These are phyloP conservation scores for Menidia beryllina DNA, from an alignment of 2,113 vertebrate genomes.

Conservation along the genomic window DNA sequence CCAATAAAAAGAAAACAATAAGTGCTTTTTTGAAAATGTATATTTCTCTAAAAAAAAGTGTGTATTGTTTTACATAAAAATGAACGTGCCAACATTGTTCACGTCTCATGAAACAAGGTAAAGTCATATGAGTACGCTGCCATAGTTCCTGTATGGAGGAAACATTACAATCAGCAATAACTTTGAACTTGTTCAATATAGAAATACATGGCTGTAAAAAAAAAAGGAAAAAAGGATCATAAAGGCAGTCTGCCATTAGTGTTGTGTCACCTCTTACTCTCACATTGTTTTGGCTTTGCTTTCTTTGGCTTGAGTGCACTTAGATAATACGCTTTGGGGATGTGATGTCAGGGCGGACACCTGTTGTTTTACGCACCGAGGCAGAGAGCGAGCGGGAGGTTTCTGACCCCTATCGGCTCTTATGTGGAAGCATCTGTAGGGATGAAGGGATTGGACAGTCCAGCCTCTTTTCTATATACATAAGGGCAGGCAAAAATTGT, in stretches of 20 bases:
- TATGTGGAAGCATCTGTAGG: slow-evolving; percentile 33
- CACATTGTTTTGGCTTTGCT: slow-evolving; percentile 64
- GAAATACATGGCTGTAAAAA: no score
- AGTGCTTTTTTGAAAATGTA: no score
- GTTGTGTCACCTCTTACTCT: slow-evolving; percentile 45
- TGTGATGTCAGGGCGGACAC: slow-evolving; percentile 63
- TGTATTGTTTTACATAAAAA: no score
- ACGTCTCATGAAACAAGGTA: no score
- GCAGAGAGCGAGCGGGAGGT: slow-evolving; percentile 21
- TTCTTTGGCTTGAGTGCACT: slow-evolving; percentile 51
- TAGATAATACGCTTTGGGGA: slow-evolving; percentile 36
- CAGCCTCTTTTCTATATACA: slow-evolving; percentile 11
- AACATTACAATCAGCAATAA: no score
- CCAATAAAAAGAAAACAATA: no score
- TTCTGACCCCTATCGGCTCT: slow-evolving; percentile 42
- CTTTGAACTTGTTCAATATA: no score
- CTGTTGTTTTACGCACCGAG: slow-evolving; percentile 66
- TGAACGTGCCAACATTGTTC: no score
- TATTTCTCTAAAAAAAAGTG: no score
- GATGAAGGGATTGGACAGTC: not conserved
- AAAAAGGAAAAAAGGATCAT: no score
- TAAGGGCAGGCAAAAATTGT: not conserved
- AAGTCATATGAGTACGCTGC: no score
- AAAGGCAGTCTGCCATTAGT: slow-evolving; percentile 4
- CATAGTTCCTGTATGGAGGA: no score